phyloP scores from a whole-genome alignment of 2,888 invertebrate genomes.

The Rhogogaster chlorosoma region DNA sequence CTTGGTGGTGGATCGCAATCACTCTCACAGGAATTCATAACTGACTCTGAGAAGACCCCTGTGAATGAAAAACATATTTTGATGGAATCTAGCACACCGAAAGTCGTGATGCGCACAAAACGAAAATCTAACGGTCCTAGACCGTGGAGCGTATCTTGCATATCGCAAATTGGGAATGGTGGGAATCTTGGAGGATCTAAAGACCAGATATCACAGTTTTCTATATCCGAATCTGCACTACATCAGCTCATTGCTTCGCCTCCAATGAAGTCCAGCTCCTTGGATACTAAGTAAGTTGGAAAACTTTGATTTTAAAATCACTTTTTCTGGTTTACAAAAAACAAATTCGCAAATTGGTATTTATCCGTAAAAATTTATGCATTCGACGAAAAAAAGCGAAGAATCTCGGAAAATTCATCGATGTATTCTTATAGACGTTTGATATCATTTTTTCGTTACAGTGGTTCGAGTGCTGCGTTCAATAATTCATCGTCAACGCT shows the following conservation, averaged over 20 bases:
- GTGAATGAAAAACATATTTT: slow-evolving; percentile 64
- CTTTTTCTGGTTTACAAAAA: not conserved
- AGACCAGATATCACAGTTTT: slow-evolving; percentile 81
- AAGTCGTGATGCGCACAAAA: slow-evolving; percentile 85
- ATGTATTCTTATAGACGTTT: not conserved
- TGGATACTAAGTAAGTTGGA: slow-evolving; percentile 73
- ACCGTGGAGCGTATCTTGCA: slow-evolving; percentile 94
- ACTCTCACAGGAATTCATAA: slow-evolving; percentile 74
- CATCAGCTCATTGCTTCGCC: slow-evolving; percentile 83
- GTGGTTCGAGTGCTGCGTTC: slow-evolving; percentile 72
- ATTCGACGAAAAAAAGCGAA: not conserved
- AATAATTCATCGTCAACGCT: slow-evolving; percentile 80
- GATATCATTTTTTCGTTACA: slow-evolving; percentile 55
- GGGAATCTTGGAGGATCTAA: slow-evolving; percentile 65
- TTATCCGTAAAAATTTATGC: too few relatives aligned
- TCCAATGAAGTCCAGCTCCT: slow-evolving; percentile 72
- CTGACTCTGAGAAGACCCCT: slow-evolving; percentile 71
- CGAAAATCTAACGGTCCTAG: slow-evolving; percentile 81
- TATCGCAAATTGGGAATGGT: slow-evolving; percentile 83
- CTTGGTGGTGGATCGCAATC: slow-evolving; percentile 69
- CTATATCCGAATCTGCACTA: slow-evolving; percentile 93
- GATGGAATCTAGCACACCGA: slow-evolving; percentile 70
- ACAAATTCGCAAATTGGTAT: too few relatives aligned
- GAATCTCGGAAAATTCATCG: not conserved
- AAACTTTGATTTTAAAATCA: not conserved